Conservation (phyloP, 1,140 invertebrate genomes). For the Andricus grossulariae region DNA sequence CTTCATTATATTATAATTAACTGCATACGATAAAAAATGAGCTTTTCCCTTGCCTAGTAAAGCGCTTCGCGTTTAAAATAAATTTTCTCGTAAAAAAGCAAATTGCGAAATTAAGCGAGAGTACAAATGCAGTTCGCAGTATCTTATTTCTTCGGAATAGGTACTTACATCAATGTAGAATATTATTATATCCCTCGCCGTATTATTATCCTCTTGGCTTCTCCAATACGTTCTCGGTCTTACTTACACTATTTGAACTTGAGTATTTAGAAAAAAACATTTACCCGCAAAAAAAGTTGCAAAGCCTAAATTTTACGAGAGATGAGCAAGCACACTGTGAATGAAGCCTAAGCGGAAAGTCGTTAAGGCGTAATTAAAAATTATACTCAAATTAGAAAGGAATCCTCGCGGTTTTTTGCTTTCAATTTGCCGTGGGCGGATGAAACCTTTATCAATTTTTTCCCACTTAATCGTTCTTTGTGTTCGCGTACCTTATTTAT, state of each 20-base stretch:
- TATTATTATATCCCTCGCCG: neutral
- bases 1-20: neutral
- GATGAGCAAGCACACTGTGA: too few relatives aligned
- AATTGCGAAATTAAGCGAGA: neutral
- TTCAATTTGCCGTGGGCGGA: too few relatives aligned
- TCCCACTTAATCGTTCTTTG: too few relatives aligned
- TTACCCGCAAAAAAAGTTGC: too few relatives aligned
- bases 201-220: neutral
- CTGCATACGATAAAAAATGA: neutral
- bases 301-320: too few relatives aligned
- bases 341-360: too few relatives aligned
- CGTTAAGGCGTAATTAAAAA: too few relatives aligned
- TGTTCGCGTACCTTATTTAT: too few relatives aligned
- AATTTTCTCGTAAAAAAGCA: neutral
- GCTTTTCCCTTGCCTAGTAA: neutral
- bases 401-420: too few relatives aligned
- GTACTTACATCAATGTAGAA: conserved; percentile 13
- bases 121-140: neutral
- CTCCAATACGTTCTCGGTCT: neutral
- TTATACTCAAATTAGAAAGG: too few relatives aligned
- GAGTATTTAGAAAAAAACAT: conserved; percentile 7
- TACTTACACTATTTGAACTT: neutral
- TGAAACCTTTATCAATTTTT: too few relatives aligned
- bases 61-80: neutral
- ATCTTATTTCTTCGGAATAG: neutral